These are phyloP conservation scores for Acrocephalus arundinaceus DNA, from an alignment of 2,113 vertebrate genomes.

Conservation along the genomic window DNA sequence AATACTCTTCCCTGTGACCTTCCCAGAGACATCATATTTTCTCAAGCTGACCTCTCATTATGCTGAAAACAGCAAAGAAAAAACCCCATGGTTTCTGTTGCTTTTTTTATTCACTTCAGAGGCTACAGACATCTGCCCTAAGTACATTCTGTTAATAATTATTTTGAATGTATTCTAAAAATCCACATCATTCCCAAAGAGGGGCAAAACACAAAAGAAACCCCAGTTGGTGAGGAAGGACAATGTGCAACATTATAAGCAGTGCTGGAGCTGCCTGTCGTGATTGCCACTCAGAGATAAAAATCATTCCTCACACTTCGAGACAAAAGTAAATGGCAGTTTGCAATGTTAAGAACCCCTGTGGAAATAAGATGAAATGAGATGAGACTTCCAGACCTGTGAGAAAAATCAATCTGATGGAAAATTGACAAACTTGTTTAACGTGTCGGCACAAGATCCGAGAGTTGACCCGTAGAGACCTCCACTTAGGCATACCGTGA, in stretches of 20 bases:
- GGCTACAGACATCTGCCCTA: conserved; percentile 31
- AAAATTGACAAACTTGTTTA: conserved; percentile 87
- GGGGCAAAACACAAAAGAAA: conserved; percentile 39
- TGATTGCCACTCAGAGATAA: conserved; percentile 65
- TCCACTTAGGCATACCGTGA: conserved; percentile 73
- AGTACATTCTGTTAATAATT: conserved; percentile 53
- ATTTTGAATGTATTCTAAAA: conserved; percentile 56
- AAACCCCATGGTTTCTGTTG: not conserved
- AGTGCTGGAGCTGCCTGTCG: conserved; percentile 23
- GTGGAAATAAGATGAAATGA: conserved; percentile 78
- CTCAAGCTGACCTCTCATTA: conserved; percentile 47
- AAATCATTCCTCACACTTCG: conserved; percentile 71
- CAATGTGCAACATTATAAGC: conserved; percentile 42
- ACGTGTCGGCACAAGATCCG: conserved; percentile 71
- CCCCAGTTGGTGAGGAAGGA: not conserved
- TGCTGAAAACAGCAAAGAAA: conserved; percentile 47
- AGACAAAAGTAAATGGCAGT: conserved; percentile 77
- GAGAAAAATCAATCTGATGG: conserved; percentile 85
- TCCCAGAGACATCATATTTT: conserved; percentile 47
- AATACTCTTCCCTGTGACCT: conserved; percentile 59
- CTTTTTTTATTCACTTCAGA: conserved; percentile 46
- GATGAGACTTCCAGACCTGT: conserved; percentile 75
- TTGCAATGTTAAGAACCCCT: conserved; percentile 77
- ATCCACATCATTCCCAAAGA: conserved; percentile 28
- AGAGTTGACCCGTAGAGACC: conserved; percentile 79